phyloP scores from a whole-genome alignment of 2,888 invertebrate genomes.

The Phyllotreta striolata region DNA sequence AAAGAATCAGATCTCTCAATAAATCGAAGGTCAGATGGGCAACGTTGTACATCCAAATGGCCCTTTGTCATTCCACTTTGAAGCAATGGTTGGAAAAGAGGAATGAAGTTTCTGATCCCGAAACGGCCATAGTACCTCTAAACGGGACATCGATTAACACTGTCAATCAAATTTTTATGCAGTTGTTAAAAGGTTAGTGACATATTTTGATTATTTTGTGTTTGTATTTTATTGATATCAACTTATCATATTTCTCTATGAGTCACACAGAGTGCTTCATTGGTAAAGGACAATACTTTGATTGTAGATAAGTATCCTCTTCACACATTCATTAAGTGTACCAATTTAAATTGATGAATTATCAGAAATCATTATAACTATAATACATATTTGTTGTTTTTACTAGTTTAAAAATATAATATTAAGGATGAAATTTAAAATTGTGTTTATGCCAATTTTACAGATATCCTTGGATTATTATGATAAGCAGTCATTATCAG shows the following conservation, averaged over 20 bases:
- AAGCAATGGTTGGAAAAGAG: conserved; percentile 78
- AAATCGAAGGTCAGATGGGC: conserved; percentile 66
- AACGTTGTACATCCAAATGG: conserved; percentile 85
- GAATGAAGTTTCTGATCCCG: conserved; percentile 58
- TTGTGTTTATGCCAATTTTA: too few relatives aligned
- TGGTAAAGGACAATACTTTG: too few relatives aligned
- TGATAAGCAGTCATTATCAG: too few relatives aligned
- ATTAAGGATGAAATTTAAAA: too few relatives aligned
- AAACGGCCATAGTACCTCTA: conserved; percentile 49
- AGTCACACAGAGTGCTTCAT: background rate
- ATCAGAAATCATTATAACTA: too few relatives aligned
- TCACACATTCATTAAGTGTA: too few relatives aligned
- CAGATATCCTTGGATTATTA: too few relatives aligned
- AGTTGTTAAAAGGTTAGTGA: conserved; percentile 66
- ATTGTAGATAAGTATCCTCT: too few relatives aligned
- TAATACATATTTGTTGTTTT: too few relatives aligned
- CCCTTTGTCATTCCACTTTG: conserved; percentile 78
- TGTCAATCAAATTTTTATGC: conserved; percentile 71
- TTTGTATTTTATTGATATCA: background rate
- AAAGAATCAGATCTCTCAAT: conserved; percentile 40
- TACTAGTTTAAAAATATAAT: too few relatives aligned
- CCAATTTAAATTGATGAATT: too few relatives aligned
- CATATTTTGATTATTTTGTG: conserved; percentile 26
- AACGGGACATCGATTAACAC: conserved; percentile 54
- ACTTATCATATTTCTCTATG: background rate